Percentiles rank a stretch among this genome's conserved stretches.
Evolutionary conservation across 2,797 vertebrate genomes (phyloP).

Genomic region (Ptychadena robeensis): DNA sequence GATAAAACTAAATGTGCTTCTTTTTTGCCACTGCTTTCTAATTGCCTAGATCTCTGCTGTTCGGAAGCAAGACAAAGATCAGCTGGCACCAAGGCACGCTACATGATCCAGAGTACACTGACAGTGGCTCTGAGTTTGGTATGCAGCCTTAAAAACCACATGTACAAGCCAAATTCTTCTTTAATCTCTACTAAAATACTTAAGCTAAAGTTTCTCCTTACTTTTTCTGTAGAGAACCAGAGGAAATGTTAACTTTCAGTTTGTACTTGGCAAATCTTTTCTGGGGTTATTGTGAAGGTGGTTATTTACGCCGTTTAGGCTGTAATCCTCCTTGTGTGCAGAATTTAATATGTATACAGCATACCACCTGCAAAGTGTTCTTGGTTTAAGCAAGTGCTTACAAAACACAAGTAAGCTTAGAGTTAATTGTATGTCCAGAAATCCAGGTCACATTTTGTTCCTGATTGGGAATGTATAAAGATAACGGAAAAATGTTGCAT

Average conservation of each 20-base stretch:
- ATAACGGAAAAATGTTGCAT: too few species aligned
- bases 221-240: not conserved
- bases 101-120: constrained; percentile 34
- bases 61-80: constrained; percentile 37
- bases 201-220: not conserved
- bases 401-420: too few species aligned
- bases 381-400: too few species aligned
- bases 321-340: too few species aligned
- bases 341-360: too few species aligned
- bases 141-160: constrained; percentile 46
- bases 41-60: constrained; percentile 20
- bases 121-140: constrained; percentile 35
- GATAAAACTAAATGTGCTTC: not conserved
- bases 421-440: too few species aligned
- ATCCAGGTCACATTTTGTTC: too few species aligned
- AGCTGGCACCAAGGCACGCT: constrained; percentile 19
- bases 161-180: constrained; percentile 44
- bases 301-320: too few species aligned
- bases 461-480: too few species aligned
- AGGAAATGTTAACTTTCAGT: not conserved
- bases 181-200: constrained; percentile 21
- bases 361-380: too few species aligned
- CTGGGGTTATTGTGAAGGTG: too few species aligned
- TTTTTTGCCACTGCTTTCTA: constrained; percentile 2
- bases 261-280: too few species aligned